Base-by-base conservation (phyloP, 1,140 invertebrate species). In the Rhagoletis pomonella region DNA sequence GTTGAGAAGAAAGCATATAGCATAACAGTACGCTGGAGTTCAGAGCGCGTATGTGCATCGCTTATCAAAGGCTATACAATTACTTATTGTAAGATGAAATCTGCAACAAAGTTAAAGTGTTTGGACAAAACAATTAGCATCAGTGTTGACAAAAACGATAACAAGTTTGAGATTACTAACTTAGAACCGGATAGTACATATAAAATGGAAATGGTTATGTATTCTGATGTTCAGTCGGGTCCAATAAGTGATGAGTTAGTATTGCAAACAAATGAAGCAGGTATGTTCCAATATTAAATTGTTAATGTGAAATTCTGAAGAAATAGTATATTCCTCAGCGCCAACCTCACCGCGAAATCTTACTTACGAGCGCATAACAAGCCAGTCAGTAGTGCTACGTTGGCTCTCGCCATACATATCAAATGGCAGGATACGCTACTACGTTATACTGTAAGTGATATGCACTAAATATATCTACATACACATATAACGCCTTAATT, bases 11-110 rank as follows among this genome's bases (percentile, higher is more conserved):
- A 88, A 3, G 89, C 88, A 10, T 88, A 89, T 1, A 87, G 89
- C 0, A 88, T 92, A n/a, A 87, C 86, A 4, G 88, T 92, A 12
- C 90, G 90, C 64, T 92, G 91, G 91, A 90, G 88, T 77, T 88
- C 88, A 2, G 89, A 90, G 39, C 88, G 89, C 10, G 90, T 92
- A 7, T 92, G 91, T 42, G 58, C 89, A 0, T 90, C 91, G 6
- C 90, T 92, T 6, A 87, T 92, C 1, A 88, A 86, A 1, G 91
- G 91, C 62, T 92, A 91, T 62, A 92, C 91, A 64, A 77, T 92
- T 4, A 92, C 89, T 3, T 92, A 92, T 85, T 92, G 91, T 47
- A 88, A 77, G 60, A 59, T 47, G 3, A 84, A 91, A 85, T 19
- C 12, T 14, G 14, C 44, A 65, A 62, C 47, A 60, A 17, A 29